These are phyloP conservation scores for Rana temporaria DNA, from an alignment of 2,113 vertebrate genomes.

Conservation along the genomic window DNA sequence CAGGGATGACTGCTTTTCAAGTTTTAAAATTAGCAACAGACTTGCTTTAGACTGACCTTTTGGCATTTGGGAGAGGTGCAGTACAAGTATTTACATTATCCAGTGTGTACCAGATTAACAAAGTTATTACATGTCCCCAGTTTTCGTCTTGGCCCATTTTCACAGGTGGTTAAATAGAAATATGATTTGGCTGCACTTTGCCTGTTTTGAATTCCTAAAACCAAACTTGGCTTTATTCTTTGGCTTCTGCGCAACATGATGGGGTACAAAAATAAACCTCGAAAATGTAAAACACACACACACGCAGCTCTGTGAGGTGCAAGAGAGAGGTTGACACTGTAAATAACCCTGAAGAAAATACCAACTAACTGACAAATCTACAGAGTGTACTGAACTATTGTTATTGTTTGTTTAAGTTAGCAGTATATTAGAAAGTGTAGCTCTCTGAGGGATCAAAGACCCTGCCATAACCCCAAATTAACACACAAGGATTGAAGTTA, in stretches of 20 bases:
- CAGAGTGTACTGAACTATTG: constrained; percentile 29
- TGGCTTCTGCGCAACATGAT: constrained; percentile 15
- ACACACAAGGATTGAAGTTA: constrained; percentile 33
- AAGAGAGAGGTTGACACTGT: constrained; percentile 16
- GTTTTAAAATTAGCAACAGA: too few species aligned
- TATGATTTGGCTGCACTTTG: not conserved
- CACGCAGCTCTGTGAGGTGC: not conserved
- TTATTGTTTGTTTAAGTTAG: constrained; percentile 43
- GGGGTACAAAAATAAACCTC: constrained; percentile 33
- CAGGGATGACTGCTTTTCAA: too few species aligned
- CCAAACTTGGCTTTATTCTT: constrained; percentile 29
- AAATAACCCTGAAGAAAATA: constrained; percentile 25
- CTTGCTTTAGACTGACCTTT: too few species aligned
- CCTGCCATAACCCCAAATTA: constrained; percentile 40
- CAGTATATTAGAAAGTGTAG: constrained; percentile 27
- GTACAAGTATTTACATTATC: not conserved
- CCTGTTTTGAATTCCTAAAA: constrained; percentile 38
- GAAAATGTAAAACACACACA: constrained; percentile 41
- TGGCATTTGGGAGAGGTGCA: too few species aligned
- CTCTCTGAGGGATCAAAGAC: constrained; percentile 41
- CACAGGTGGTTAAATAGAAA: constrained; percentile 31
- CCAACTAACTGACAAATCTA: not conserved
- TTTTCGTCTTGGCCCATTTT: constrained; percentile 1
- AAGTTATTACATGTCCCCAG: not conserved
- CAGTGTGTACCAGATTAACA: not conserved